Evolutionary conservation across 2,797 vertebrate species (phyloP).

Genomic region (Nannoperca obscura): DNA sequence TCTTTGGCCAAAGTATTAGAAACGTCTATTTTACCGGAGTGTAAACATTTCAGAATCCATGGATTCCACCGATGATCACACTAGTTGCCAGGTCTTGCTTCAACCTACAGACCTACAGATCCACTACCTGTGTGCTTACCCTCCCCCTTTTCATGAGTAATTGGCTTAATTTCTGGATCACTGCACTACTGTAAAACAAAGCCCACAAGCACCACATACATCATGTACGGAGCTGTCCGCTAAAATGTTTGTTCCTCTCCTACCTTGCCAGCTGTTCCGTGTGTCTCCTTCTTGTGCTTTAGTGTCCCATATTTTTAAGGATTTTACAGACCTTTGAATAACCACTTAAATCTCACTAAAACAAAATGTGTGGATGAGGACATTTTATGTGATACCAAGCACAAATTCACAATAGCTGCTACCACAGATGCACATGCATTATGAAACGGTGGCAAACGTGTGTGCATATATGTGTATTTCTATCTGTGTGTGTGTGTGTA

Average conservation of each 20-base stretch:
- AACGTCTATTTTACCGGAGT: constrained; percentile 14
- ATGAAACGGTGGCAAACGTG: no score
- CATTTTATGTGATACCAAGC: constrained; percentile 6
- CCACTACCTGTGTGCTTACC: constrained; percentile 13
- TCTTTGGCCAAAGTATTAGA: constrained; percentile 11
- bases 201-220: constrained; percentile 65
- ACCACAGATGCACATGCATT: no score
- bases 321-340: constrained; percentile 2
- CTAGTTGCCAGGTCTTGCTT: constrained; percentile 14
- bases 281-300: neutral
- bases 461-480: no score
- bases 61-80: neutral
- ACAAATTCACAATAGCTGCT: no score
- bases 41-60: constrained; percentile 13
- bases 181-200: constrained; percentile 70
- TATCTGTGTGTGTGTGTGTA: no score
- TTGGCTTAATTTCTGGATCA: constrained; percentile 77
- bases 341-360: neutral
- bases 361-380: neutral
- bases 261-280: neutral
- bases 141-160: constrained; percentile 68
- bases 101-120: constrained; percentile 31
- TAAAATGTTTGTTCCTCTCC: constrained; percentile 56
- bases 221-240: constrained; percentile 54
- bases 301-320: neutral